Evolutionary conservation across 2,797 vertebrate genomes (phyloP).

Genomic region (Spondyliosoma cantharus): DNA sequence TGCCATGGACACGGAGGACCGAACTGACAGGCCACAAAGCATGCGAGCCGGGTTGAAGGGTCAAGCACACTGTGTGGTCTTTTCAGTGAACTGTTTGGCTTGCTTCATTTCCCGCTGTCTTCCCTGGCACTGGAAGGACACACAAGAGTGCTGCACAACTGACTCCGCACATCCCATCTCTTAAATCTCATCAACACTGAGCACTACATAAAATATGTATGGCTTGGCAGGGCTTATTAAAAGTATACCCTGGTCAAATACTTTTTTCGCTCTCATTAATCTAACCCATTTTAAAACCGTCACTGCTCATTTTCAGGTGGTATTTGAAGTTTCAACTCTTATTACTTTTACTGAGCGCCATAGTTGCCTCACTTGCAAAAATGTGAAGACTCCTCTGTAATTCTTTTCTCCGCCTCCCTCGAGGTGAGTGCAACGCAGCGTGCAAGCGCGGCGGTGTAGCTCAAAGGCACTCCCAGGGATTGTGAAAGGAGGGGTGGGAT

Average conservation of each 20-base stretch:
- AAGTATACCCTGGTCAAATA: slow-evolving; percentile 48
- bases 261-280: slow-evolving; percentile 58
- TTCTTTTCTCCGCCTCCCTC: slow-evolving; percentile 60
- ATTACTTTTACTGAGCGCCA: slow-evolving; percentile 53
- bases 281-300: slow-evolving; percentile 52
- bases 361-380: slow-evolving; percentile 68
- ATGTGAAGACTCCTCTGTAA: slow-evolving; percentile 59
- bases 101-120: slow-evolving; percentile 36
- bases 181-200: slow-evolving; percentile 53
- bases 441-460: slow-evolving; percentile 43
- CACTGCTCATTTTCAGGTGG: slow-evolving; percentile 62
- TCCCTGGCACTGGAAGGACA: slow-evolving; percentile 1
- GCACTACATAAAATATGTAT: slow-evolving; percentile 57
- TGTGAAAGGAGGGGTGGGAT: slow-evolving; percentile 65
- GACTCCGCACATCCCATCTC: slow-evolving; percentile 27
- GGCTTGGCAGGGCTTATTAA: slow-evolving; percentile 60
- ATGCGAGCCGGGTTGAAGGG: slow-evolving; percentile 59
- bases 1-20: slow-evolving; percentile 65
- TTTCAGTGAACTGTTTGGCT: slow-evolving; percentile 52
- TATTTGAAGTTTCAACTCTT: slow-evolving; percentile 61
- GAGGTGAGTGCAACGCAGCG: slow-evolving; percentile 58
- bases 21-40: slow-evolving; percentile 54
- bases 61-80: slow-evolving; percentile 59
- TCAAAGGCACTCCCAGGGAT: slow-evolving; percentile 70
- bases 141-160: slow-evolving; percentile 1